Base-by-base conservation (phyloP, 2,888 invertebrate genomes). In the Torymus texanus region DNA sequence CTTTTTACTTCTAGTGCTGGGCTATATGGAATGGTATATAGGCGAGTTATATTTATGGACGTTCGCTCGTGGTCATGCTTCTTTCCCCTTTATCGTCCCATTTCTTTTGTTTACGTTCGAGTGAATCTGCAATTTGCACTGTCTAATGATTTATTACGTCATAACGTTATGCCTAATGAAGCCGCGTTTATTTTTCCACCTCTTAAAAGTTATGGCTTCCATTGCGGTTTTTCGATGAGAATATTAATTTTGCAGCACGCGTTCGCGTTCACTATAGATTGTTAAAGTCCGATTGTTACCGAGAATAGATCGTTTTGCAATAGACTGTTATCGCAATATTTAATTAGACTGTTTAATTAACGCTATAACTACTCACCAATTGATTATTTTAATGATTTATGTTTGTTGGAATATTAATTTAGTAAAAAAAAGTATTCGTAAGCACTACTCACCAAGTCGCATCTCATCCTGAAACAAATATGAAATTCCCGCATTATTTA, bases 61-160 rank as follows among this genome's bases (percentile, higher is more conserved):
- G 55, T n/a, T 10, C 24, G 5, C 58, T 29, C 62, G 8, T 53
- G 50, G 71, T 70, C 77, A 72, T 75, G 75, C 74, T 74, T 70
- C 70, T 70, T 67, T 75, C 70, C 70, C 63, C 72, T 75, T 73
- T 76, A 77, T 80, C 77, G 80, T 73, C 14, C 68, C 63, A 72
- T 73, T 77, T 80, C 76, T 80, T 73, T 73, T 80, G 76, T 80
- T 80, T 80, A 76, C 80, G 76, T 80, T 70, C 65, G 53, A 77
- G 41, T 63, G 80, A 80, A 76, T 76, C 65, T 65, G 59, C 73
- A 80, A 77, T 80, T 80, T 77, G 59, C 76, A 70, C 73, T 53
- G 73, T 41, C 62, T 77, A 77, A 75, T 74, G 80, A 80, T 80
- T 80, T 77, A 80, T 77, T 70, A 74, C 65, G 70, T 24, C 59